phyloP scores from a whole-genome alignment of 2,797 vertebrate genomes.

The Acipenser oxyrinchus region DNA sequence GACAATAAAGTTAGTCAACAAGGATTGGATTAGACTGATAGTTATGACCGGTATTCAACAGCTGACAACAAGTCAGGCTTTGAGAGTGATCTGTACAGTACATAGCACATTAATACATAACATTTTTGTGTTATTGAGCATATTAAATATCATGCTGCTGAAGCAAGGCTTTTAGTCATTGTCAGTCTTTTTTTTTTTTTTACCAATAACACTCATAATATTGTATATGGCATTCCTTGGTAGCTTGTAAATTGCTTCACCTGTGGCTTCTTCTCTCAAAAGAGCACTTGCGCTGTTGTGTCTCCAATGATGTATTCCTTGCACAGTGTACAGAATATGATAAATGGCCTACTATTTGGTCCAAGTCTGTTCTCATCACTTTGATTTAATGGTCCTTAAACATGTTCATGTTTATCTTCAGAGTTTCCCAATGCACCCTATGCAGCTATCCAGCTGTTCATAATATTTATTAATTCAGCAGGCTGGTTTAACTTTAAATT shows the following conservation, averaged over 20 bases:
- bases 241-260: background rate
- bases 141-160: too few relatives aligned
- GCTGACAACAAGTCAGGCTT: too few relatives aligned
- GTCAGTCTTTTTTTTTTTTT: background rate
- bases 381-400: conserved; percentile 65
- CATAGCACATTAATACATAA: too few relatives aligned
- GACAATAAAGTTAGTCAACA: too few relatives aligned
- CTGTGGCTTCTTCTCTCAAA: background rate
- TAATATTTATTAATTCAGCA: conserved; percentile 54
- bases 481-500: conserved; percentile 55
- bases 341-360: conserved; percentile 39
- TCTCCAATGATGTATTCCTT: background rate
- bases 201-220: background rate
- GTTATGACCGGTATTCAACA: too few relatives aligned
- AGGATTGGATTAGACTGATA: too few relatives aligned
- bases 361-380: conserved; percentile 66
- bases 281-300: conserved; percentile 25
- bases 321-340: background rate
- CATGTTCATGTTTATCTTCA: conserved; percentile 18
- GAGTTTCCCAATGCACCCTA: conserved; percentile 62
- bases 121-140: too few relatives aligned
- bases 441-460: conserved; percentile 61
- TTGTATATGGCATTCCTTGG: too few relatives aligned
- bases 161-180: too few relatives aligned
- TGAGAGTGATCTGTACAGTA: too few relatives aligned